phyloP scores from a whole-genome alignment of 2,113 vertebrate genomes.

The Pluvianellus socialis region DNA sequence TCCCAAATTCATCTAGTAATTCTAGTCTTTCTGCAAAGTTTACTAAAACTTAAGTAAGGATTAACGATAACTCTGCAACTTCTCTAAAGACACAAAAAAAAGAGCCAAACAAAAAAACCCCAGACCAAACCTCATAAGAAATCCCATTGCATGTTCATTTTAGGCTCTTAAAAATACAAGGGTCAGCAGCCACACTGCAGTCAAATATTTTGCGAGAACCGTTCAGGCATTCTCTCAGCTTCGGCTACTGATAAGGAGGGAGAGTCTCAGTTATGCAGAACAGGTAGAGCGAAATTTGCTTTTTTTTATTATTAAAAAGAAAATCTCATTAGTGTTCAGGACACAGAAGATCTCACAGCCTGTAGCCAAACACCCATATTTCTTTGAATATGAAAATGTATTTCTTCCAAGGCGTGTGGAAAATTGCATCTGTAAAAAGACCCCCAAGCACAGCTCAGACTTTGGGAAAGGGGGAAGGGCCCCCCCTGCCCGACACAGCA shows the following conservation, averaged over 20 bases:
- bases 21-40: background rate
- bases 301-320: background rate
- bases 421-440: background rate
- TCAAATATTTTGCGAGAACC: background rate
- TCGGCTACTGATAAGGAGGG: background rate
- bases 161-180: background rate
- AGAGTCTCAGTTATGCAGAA: background rate
- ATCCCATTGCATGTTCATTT: background rate
- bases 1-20: background rate
- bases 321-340: background rate
- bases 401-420: background rate
- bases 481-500: background rate
- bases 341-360: background rate
- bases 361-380: background rate
- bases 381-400: background rate
- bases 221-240: background rate
- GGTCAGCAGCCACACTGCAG: background rate
- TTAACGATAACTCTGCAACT: background rate
- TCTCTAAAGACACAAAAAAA: background rate
- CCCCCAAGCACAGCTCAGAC: background rate
- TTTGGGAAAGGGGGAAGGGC: background rate
- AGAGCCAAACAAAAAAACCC: background rate
- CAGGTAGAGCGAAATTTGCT: background rate
- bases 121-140: fast-evolving
- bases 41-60: background rate